phyloP scores from a whole-genome alignment of 2,113 vertebrate species.

The Neoarius graeffei region DNA sequence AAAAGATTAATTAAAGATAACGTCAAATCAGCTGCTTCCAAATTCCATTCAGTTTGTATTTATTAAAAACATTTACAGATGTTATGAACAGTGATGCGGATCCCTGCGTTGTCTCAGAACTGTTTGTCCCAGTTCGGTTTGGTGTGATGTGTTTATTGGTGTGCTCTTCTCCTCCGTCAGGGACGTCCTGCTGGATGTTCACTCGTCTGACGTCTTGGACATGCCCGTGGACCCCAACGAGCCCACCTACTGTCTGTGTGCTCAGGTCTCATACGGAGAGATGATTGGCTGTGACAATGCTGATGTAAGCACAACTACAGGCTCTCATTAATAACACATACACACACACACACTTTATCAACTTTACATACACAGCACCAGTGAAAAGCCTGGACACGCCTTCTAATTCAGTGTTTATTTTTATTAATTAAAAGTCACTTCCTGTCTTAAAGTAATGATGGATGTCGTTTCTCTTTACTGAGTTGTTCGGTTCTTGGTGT shows the following conservation, averaged over 20 bases:
- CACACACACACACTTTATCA: background rate
- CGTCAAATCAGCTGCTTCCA: too few species aligned
- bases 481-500: too few species aligned
- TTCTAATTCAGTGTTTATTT: too few species aligned
- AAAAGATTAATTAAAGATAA: too few species aligned
- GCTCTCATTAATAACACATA: background rate
- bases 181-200: conserved; percentile 70
- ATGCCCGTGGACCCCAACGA: conserved; percentile 99
- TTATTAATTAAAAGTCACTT: too few species aligned
- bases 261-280: conserved; percentile 98
- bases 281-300: conserved; percentile 99
- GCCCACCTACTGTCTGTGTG: conserved; percentile 97
- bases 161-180: background rate
- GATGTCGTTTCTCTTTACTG: too few species aligned
- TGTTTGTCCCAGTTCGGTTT: background rate
- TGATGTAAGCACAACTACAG: conserved; percentile 79
- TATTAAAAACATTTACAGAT: too few species aligned
- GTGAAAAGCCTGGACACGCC: too few species aligned
- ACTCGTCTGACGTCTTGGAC: conserved; percentile 95
- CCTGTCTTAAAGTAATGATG: too few species aligned
- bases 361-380: too few species aligned
- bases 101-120: too few species aligned
- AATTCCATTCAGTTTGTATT: too few species aligned
- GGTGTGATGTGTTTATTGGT: background rate
- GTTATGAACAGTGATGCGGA: background rate